Percentiles rank a stretch among this genome's conserved stretches.
phyloP scores from a whole-genome alignment of 53 echinoderm and acorn worm genomes.

The Crossaster papposus region DNA sequence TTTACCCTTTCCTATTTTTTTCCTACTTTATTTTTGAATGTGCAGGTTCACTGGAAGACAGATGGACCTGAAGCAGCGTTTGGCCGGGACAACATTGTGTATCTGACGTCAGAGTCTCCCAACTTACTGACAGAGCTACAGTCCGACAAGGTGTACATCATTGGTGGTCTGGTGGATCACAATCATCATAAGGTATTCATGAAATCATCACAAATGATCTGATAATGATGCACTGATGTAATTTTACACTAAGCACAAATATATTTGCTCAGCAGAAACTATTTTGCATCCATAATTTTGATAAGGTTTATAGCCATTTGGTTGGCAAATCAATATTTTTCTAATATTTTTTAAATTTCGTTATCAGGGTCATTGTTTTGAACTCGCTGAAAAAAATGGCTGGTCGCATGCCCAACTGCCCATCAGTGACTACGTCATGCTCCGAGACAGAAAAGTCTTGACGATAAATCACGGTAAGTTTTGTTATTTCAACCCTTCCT shows the following conservation, averaged over 20 bases:
- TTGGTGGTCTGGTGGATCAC: constrained; percentile 96
- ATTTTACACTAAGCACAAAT: too few relatives aligned
- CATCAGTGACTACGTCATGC: constrained; percentile 80
- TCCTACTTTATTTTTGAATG: not conserved
- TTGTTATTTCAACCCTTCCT: too few relatives aligned
- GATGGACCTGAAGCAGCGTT: constrained; percentile 72
- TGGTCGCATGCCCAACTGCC: constrained; percentile 96
- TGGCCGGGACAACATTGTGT: constrained; percentile 80
- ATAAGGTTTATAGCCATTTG: not conserved
- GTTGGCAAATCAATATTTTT: not conserved
- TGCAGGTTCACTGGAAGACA: constrained; percentile 69
- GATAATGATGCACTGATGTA: not conserved
- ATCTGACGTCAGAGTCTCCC: constrained; percentile 91
- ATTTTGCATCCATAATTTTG: not conserved
- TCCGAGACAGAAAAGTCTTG: constrained; percentile 82
- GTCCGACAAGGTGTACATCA: constrained; percentile 82
- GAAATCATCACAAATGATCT: constrained; percentile 73
- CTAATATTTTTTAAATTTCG: not conserved
- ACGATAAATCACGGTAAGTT: constrained; percentile 91
- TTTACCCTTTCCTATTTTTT: too few relatives aligned
- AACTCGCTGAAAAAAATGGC: constrained; percentile 70
- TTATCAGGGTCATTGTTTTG: constrained; percentile 75
- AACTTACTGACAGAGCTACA: constrained; percentile 77
- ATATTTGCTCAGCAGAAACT: not conserved
- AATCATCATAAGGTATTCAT: constrained; percentile 88